phyloP scores from a whole-genome alignment of 2,113 vertebrate genomes.

The Crotophaga sulcirostris region DNA sequence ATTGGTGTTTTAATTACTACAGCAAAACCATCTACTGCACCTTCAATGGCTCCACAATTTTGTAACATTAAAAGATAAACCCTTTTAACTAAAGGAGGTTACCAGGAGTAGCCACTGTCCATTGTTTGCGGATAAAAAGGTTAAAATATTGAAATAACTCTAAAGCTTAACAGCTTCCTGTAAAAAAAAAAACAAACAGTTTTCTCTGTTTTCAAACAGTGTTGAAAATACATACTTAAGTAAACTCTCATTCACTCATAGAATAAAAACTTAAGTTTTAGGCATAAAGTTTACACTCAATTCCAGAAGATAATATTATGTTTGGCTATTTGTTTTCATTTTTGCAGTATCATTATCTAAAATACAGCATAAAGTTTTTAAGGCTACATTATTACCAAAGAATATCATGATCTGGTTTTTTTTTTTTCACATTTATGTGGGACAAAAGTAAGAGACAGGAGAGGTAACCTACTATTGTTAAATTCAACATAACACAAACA shows the following conservation, averaged over 20 bases:
- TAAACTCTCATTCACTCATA: neutral
- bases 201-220: too few species aligned
- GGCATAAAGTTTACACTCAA: neutral
- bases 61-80: neutral
- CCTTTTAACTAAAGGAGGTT: neutral
- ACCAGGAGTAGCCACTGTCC: neutral
- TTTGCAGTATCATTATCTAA: neutral
- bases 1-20: conserved; percentile 69
- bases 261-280: neutral
- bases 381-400: neutral
- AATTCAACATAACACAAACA: neutral
- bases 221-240: neutral
- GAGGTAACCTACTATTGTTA: neutral
- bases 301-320: neutral
- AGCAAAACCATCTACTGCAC: conserved; percentile 47
- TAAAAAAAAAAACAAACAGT: too few species aligned
- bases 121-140: neutral
- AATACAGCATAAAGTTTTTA: neutral
- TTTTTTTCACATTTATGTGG: too few species aligned
- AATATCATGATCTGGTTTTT: neutral
- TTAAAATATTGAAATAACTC: neutral
- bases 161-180: neutral
- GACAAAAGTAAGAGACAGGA: neutral
- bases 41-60: conserved; percentile 29
- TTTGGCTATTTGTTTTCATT: neutral